These are phyloP conservation scores for Nemotelus nigrinus DNA, from an alignment of 2,888 invertebrate species.

Conservation along the genomic window DNA sequence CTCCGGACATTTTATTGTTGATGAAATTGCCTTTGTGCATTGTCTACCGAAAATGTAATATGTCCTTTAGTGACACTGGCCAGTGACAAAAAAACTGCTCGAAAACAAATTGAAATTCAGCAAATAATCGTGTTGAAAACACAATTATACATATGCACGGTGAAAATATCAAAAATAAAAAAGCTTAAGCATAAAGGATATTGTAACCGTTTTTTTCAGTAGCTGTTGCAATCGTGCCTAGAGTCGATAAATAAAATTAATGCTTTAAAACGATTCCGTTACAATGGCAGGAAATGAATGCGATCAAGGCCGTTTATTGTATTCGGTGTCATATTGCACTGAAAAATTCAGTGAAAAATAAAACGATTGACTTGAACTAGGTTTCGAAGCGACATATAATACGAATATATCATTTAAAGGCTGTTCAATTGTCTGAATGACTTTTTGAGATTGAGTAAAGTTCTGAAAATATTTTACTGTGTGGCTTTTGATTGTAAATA, in stretches of 20 bases:
- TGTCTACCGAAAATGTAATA: slow-evolving; percentile 43
- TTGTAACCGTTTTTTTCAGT: neutral
- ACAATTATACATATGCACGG: neutral
- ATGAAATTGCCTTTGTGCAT: slow-evolving; percentile 40
- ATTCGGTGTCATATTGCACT: no score
- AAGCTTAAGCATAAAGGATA: neutral
- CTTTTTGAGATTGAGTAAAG: no score
- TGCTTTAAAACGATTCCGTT: slow-evolving; percentile 11
- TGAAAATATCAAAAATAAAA: slow-evolving; percentile 13
- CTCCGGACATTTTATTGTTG: slow-evolving; percentile 38
- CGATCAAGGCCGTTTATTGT: neutral
- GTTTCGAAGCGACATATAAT: no score
- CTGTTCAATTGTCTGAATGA: no score
- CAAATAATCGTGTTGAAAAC: slow-evolving; percentile 28
- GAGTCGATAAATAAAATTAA: slow-evolving; percentile 19
- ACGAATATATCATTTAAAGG: no score
- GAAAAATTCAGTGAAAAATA: no score
- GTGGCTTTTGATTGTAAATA: no score
- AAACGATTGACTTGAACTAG: no score
- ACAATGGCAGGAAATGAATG: slow-evolving; percentile 12
- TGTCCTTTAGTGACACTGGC: slow-evolving; percentile 27
- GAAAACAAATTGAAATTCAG: slow-evolving; percentile 28
- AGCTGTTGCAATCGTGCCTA: neutral
- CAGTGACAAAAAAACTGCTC: neutral
- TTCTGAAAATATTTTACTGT: no score